These are phyloP conservation scores for Cyprinus carpio DNA, from an alignment of 2,113 vertebrate genomes.

Conservation along the genomic window DNA sequence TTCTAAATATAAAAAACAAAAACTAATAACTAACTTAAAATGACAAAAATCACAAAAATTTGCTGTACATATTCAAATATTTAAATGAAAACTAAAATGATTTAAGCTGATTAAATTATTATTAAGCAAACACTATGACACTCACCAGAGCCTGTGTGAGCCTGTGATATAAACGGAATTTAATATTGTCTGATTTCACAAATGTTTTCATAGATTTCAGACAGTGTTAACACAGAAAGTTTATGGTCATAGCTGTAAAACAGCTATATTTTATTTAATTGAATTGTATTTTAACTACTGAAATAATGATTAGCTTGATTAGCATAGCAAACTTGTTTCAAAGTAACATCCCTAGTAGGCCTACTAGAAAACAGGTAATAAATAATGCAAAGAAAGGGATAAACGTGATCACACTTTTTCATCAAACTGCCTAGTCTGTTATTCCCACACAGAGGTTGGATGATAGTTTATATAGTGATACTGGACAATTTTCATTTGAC, in stretches of 20 bases:
- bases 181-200: too few relatives aligned
- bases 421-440: not conserved
- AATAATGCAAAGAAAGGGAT: not conserved
- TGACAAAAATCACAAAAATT: not conserved
- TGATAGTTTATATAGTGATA: not conserved
- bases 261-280: not conserved
- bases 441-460: not conserved
- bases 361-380: not conserved
- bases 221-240: not conserved
- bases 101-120: too few relatives aligned
- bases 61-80: not conserved
- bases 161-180: too few relatives aligned
- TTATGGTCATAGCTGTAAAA: not conserved
- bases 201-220: not conserved
- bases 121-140: too few relatives aligned
- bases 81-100: not conserved
- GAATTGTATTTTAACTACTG: not conserved
- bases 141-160: too few relatives aligned
- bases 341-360: not conserved
- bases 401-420: not conserved
- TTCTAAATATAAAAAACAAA: too few relatives aligned
- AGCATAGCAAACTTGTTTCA: not conserved
- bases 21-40: not conserved
- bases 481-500: not conserved
- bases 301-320: not conserved